A percentile compares a stretch with the other conserved stretches of the same genome.
Evolutionary conservation across 2,113 vertebrate species (phyloP).

Genomic region (Rhabdomys dilectus): DNA sequence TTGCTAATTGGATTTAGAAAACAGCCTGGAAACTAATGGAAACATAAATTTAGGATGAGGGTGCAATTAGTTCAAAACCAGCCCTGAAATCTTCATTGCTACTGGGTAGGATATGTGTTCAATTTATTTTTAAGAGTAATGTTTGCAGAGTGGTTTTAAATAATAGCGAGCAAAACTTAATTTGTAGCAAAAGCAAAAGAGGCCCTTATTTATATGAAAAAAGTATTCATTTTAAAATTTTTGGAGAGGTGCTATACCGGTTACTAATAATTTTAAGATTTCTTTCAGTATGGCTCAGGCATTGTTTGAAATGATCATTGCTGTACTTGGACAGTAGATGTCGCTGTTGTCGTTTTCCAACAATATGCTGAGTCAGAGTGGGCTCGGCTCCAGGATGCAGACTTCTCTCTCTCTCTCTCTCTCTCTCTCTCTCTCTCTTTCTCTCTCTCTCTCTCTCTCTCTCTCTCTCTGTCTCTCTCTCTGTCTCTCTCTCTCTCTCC

Average conservation of each 20-base stretch:
- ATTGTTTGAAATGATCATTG: neutral
- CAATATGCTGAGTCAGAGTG: neutral
- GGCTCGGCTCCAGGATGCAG: neutral
- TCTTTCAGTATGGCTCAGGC: neutral
- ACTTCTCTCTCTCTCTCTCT: too few species aligned
- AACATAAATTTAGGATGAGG: slow-evolving; percentile 59
- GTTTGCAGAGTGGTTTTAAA: neutral
- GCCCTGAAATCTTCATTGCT: slow-evolving; percentile 48
- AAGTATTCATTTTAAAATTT: neutral
- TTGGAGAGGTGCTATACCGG: neutral
- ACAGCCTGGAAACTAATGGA: slow-evolving; percentile 61
- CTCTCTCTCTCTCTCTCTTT: neutral
- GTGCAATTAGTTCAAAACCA: slow-evolving; percentile 49
- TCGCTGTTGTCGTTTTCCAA: slow-evolving; percentile 80
- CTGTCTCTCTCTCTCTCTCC: neutral
- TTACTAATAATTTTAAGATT: neutral
- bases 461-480: neutral
- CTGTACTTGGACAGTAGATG: slow-evolving; percentile 79
- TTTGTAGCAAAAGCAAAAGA: neutral
- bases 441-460: neutral
- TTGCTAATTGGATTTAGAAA: slow-evolving; percentile 80
- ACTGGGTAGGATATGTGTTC: neutral
- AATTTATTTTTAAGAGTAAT: slow-evolving; percentile 5
- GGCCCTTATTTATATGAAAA: neutral
- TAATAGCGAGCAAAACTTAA: slow-evolving; percentile 7